These are phyloP conservation scores for Phrixothrix hirtus DNA, from an alignment of 2,888 invertebrate species.

Conservation along the genomic window DNA sequence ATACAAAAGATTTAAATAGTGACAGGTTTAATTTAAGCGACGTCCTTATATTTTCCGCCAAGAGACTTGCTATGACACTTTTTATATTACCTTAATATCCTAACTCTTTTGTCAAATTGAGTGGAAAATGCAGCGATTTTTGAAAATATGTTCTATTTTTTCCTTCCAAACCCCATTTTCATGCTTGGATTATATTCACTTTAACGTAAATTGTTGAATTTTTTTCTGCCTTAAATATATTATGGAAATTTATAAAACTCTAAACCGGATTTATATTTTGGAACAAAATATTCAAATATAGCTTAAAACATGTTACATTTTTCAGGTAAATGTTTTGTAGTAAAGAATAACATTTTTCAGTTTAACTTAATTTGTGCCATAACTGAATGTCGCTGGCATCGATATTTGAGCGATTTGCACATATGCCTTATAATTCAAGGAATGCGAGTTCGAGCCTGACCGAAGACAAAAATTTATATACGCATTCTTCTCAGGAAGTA, in stretches of 20 bases:
- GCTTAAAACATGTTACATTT: too few species aligned
- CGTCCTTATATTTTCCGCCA: constrained; percentile 6
- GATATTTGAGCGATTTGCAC: too few species aligned
- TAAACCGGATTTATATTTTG: too few species aligned
- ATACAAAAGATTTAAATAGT: constrained; percentile 3
- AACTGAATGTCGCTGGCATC: too few species aligned
- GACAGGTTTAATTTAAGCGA: constrained; percentile 9
- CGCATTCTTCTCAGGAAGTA: too few species aligned
- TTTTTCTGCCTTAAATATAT: not conserved
- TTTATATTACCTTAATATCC: constrained; percentile 15
- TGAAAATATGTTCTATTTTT: constrained; percentile 14
- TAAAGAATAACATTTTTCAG: too few species aligned
- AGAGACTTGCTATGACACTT: constrained; percentile 11
- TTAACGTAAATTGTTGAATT: constrained; percentile 8
- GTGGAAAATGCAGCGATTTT: constrained; percentile 18
- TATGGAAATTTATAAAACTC: not conserved
- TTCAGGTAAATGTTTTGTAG: too few species aligned
- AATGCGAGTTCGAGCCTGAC: too few species aligned
- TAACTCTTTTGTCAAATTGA: constrained; percentile 12
- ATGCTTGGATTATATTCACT: constrained; percentile 8
- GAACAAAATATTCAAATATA: too few species aligned
- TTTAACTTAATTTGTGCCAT: too few species aligned
- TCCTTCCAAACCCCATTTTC: constrained; percentile 3
- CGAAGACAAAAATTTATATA: too few species aligned
- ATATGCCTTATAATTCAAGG: too few species aligned